Evolutionary conservation across 2,113 vertebrate species (phyloP), one percentile per base, ranked within the genome.

Genomic region (Bos indicus): DNA sequence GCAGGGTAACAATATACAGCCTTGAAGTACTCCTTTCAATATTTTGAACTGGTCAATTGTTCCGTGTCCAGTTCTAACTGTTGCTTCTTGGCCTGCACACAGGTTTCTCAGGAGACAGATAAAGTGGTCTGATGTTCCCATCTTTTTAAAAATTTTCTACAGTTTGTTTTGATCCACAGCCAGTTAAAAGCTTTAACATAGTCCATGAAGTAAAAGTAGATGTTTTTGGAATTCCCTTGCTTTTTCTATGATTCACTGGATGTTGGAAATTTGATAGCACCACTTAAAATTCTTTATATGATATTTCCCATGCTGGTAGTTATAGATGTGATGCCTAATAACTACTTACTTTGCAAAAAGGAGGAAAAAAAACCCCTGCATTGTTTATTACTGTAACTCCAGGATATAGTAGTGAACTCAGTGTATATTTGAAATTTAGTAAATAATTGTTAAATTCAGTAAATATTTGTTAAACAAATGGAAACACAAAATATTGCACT

Each of bases 361-460:
- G n/a, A 5, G 7, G 82, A 4, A 5, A 33, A 91, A 12, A 1
- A 48, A 56, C 0, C 3, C 17, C 15, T 40, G 1, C 7, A 3
- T 6, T 67, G 3, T 88, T 54, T 54, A 19, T 36, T 33, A 52
- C 33, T 43, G 3, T 48, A 11, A 51, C 19, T 7, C 10, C 13
- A 80, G 15, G 46, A 28, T 21, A 33, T 16, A 48, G 14, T 10
- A 33, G 14, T 6, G 3, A 36, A 21, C 7, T 94, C 23, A 52
- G 7, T 0, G 77, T 7, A 23, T 19, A 36, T 10, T 36, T 43
- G 15, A 77, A 30, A 59, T 43, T 64, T 59, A 56, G 43, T 16
- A 59, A 88, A 54, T 25, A n/a, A 43, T 59, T 60, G 21, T 90
- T 88, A 71, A 84, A 78, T 17, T 77, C 6, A 77, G 12, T 77